Percentiles rank a stretch among this genome's conserved stretches.
These are phyloP conservation scores for Sphenopsis melanotis DNA, from an alignment of 2,797 vertebrate species.

Conservation along the genomic window DNA sequence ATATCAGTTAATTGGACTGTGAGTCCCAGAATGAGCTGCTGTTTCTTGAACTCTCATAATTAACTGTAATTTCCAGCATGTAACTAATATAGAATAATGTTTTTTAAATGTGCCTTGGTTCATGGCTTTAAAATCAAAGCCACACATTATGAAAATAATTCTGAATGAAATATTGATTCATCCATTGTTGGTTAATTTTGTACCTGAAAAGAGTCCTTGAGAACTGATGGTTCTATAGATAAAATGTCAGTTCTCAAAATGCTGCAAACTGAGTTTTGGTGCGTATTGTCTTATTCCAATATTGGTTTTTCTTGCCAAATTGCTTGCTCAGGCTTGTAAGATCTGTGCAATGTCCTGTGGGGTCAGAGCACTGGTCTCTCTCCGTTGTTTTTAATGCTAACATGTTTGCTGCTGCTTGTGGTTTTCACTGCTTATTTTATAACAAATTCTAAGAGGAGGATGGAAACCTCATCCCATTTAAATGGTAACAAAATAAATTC, in stretches of 20 bases:
- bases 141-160: not conserved
- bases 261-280: not conserved
- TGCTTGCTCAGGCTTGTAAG: not conserved
- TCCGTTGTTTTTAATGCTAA: not conserved
- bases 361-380: not conserved
- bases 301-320: not conserved
- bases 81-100: not conserved
- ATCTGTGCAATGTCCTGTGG: accelerated
- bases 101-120: not conserved
- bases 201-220: not conserved
- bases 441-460: not conserved
- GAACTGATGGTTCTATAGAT: not conserved
- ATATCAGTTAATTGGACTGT: not conserved
- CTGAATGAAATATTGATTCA: not conserved
- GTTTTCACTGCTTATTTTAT: not conserved
- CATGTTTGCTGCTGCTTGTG: not conserved
- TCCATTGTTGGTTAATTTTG: not conserved
- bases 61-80: not conserved
- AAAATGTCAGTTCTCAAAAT: not conserved
- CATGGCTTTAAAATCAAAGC: not conserved
- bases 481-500: not conserved
- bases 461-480: not conserved
- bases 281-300: not conserved
- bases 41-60: not conserved
- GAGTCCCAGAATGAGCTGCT: not conserved